Evolutionary conservation across 2,797 vertebrate genomes (phyloP).

Genomic region (Acanthurus tractus): DNA sequence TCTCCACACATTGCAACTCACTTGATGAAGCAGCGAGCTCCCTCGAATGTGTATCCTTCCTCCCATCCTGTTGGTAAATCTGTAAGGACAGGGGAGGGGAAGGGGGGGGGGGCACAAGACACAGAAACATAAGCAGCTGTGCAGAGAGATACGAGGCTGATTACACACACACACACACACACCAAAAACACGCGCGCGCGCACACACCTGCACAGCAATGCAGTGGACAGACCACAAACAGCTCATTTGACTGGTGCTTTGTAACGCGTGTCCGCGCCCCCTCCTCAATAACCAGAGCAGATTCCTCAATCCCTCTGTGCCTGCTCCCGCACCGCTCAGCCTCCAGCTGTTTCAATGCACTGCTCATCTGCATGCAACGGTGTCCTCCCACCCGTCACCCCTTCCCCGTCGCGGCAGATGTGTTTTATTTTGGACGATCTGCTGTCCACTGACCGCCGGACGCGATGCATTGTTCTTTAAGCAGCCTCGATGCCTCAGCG

Average conservation of each 20-base stretch:
- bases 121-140: constrained; percentile 51
- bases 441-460: neutral
- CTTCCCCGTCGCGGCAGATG: constrained; percentile 17
- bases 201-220: constrained; percentile 47
- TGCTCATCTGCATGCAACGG: constrained; percentile 22
- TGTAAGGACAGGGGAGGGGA: constrained; percentile 72
- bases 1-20: constrained; percentile 86
- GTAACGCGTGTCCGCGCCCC: constrained; percentile 14
- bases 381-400: neutral
- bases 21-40: constrained; percentile 98
- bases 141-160: constrained; percentile 22
- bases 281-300: constrained; percentile 15
- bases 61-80: constrained; percentile 99
- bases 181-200: neutral
- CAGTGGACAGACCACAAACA: constrained; percentile 49
- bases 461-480: constrained; percentile 16
- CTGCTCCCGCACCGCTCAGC: neutral
- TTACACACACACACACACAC: neutral
- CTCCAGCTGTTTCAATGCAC: constrained; percentile 34
- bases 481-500: neutral
- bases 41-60: constrained; percentile 98
- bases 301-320: constrained; percentile 19
- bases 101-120: constrained; percentile 2
- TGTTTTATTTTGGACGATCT: constrained; percentile 8
- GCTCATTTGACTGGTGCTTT: constrained; percentile 27